Percentiles rank a stretch among this genome's conserved stretches.
Conservation (phyloP, 2,113 vertebrate species). For the Corvus hawaiiensis region DNA sequence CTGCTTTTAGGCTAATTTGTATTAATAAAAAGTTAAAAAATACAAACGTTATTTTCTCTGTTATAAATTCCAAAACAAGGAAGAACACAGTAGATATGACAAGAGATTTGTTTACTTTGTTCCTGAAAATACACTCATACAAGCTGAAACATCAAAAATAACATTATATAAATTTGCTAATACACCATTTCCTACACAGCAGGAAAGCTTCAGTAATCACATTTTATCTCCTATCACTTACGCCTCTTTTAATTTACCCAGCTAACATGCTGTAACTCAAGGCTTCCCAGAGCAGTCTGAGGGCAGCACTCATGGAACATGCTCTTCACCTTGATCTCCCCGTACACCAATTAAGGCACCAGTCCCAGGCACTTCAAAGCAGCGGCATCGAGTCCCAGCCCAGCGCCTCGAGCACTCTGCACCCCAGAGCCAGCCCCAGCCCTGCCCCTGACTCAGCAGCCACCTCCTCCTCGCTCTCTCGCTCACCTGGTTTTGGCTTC, state of each 20-base stretch:
- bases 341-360: not conserved
- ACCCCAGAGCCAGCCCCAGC: not conserved
- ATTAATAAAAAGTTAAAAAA: not conserved
- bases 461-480: not conserved
- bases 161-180: not conserved
- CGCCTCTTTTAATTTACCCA: not conserved
- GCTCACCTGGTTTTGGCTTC: constrained; percentile 86
- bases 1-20: not conserved
- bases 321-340: not conserved
- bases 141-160: not conserved
- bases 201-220: not conserved
- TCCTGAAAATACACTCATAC: not conserved
- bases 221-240: not conserved
- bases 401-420: not conserved
- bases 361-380: not conserved
- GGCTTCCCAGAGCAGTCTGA: not conserved
- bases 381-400: not conserved
- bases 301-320: not conserved
- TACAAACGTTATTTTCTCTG: accelerated
- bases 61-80: not conserved
- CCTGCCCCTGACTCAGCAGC: not conserved
- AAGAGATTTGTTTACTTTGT: not conserved
- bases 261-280: not conserved
- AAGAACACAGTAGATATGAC: not conserved
- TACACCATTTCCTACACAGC: not conserved